A percentile compares a stretch with the other conserved stretches of the same genome.
These are phyloP conservation scores for Dendrocincla fuliginosa DNA, from an alignment of 2,797 vertebrate species.

Conservation along the genomic window DNA sequence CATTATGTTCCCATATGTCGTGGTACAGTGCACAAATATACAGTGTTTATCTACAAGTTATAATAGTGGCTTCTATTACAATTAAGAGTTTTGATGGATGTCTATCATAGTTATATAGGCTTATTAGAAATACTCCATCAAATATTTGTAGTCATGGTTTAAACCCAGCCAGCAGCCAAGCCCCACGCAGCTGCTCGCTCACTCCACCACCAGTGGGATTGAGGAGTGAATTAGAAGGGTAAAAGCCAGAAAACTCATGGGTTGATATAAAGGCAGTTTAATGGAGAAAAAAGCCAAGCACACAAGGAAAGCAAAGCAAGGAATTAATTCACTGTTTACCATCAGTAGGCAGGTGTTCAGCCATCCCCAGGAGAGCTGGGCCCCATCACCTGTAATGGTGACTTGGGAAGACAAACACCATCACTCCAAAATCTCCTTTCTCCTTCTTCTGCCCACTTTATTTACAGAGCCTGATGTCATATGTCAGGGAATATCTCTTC, in stretches of 20 bases:
- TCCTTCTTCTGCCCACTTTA: background rate
- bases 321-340: background rate
- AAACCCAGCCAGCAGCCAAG: background rate
- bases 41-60: background rate
- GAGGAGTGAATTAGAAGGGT: background rate
- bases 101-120: background rate
- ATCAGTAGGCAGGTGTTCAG: background rate
- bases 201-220: background rate
- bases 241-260: background rate
- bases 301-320: background rate
- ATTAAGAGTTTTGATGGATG: background rate
- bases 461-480: too few relatives aligned
- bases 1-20: background rate
- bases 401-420: background rate
- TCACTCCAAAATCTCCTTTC: background rate
- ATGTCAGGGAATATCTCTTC: background rate
- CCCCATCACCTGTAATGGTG: rapidly evolving
- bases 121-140: background rate
- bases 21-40: background rate
- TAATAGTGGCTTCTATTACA: background rate
- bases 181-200: background rate
- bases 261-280: background rate
- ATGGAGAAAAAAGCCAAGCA: background rate
- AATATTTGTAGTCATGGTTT: background rate
- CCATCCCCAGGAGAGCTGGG: too few relatives aligned